A percentile compares a stretch with the other conserved stretches of the same genome.
phyloP scores from a whole-genome alignment of 2,797 vertebrate species.

The Takifugu rubripes region DNA sequence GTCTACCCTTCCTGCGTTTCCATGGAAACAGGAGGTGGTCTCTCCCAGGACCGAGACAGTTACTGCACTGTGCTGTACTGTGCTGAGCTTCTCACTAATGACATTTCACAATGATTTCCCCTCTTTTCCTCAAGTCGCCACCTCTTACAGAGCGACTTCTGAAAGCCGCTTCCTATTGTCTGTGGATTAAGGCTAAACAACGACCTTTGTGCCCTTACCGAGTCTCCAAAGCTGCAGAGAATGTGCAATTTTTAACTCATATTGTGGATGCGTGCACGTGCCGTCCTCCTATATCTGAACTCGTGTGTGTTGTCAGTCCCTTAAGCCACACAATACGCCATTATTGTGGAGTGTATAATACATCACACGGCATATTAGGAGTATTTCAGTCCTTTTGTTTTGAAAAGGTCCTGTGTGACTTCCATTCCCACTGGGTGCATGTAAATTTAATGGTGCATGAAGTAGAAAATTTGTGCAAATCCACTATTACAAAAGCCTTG shows the following conservation, averaged over 20 bases:
- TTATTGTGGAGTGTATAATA: constrained; percentile 19
- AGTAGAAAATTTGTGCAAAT: constrained; percentile 28
- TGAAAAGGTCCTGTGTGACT: constrained; percentile 21
- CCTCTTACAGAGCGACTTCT: constrained; percentile 33
- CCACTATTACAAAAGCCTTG: constrained; percentile 13
- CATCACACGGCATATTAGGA: constrained; percentile 16
- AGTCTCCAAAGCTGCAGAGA: too few relatives aligned
- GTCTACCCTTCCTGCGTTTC: constrained; percentile 74
- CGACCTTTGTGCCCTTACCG: too few relatives aligned
- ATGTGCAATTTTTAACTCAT: too few relatives aligned
- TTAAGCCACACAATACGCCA: constrained; percentile 23
- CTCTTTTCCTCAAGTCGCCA: constrained; percentile 51
- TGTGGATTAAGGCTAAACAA: too few relatives aligned
- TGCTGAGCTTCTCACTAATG: constrained; percentile 69
- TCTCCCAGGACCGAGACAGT: constrained; percentile 69
- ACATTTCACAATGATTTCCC: constrained; percentile 71
- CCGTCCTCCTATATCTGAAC: constrained; percentile 6
- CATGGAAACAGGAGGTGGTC: constrained; percentile 79
- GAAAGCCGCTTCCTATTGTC: constrained; percentile 12
- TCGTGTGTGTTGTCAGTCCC: constrained; percentile 15
- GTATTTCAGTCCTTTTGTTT: constrained; percentile 27
- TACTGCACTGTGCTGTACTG: constrained; percentile 56
- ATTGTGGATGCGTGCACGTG: not conserved
- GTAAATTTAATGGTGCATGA: constrained; percentile 31
- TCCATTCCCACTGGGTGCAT: constrained; percentile 31